Conservation (phyloP, 2,797 vertebrate species). For the Ceryle rudis region DNA sequence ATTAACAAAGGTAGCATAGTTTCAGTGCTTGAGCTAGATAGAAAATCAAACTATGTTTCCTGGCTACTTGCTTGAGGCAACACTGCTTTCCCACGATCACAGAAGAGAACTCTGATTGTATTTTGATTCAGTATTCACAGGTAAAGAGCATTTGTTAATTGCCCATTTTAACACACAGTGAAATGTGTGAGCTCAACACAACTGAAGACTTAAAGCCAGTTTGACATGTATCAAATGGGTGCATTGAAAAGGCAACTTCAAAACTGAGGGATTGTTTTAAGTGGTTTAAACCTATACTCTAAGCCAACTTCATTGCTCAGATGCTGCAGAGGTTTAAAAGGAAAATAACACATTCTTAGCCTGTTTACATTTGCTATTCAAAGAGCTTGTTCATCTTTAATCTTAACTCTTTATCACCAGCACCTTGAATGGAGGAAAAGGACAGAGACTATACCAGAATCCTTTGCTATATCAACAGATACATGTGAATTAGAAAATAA, state of each 20-base stretch:
- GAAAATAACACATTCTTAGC: slow-evolving; percentile 49
- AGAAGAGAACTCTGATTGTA: neutral
- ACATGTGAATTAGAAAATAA: slow-evolving; percentile 86
- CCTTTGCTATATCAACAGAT: slow-evolving; percentile 77
- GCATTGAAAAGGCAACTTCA: slow-evolving; percentile 48
- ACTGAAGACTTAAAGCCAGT: neutral
- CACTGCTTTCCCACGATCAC: neutral
- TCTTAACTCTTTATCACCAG: slow-evolving; percentile 73
- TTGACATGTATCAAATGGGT: neutral
- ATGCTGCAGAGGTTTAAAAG: slow-evolving; percentile 62
- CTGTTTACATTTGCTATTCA: slow-evolving; percentile 67
- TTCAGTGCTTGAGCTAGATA: neutral
- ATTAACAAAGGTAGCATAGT: neutral
- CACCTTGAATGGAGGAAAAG: slow-evolving; percentile 39
- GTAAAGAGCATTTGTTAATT: slow-evolving; percentile 20
- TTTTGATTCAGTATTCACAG: neutral
- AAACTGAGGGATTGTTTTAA: slow-evolving; percentile 57
- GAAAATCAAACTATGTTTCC: neutral
- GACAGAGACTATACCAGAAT: slow-evolving; percentile 67
- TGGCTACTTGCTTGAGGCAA: neutral
- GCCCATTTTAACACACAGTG: neutral
- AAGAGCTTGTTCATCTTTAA: slow-evolving; percentile 71
- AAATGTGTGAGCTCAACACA: neutral
- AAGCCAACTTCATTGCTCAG: slow-evolving; percentile 54
- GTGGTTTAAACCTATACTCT: slow-evolving; percentile 59